Conservation (phyloP, 2,113 vertebrate species). For the Sinocyclocheilus rhinocerous region DNA sequence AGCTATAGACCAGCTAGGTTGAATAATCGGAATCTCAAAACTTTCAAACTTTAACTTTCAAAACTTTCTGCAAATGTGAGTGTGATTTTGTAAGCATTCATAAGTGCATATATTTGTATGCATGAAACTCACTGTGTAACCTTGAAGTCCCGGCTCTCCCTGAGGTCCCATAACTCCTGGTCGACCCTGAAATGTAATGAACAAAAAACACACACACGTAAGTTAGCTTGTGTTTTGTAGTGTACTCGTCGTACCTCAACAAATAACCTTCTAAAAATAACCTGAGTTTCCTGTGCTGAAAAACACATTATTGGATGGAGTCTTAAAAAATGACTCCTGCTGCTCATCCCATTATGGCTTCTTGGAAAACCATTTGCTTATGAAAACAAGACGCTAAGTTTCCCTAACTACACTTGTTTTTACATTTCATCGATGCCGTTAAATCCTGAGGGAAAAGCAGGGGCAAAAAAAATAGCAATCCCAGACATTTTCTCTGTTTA, state of each 20-base stretch:
- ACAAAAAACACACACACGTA: conserved; percentile 57
- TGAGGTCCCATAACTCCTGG: conserved; percentile 85
- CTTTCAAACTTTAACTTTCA: no score
- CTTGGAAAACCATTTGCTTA: neutral
- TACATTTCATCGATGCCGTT: neutral
- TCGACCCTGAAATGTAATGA: conserved; percentile 79
- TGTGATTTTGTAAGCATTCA: neutral
- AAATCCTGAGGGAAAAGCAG: neutral
- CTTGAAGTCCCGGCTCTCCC: conserved; percentile 87
- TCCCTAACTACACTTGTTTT: neutral
- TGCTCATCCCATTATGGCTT: neutral
- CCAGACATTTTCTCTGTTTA: neutral
- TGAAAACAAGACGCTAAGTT: conserved; percentile 21
- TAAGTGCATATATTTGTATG: conserved; percentile 1
- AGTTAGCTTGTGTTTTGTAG: conserved; percentile 45
- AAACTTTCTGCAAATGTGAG: neutral
- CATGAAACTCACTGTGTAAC: conserved; percentile 82
- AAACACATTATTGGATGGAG: neutral
- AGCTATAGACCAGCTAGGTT: no score
- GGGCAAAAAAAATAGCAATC: conserved; percentile 16
- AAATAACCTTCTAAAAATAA: conserved; percentile 54
- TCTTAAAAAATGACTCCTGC: neutral
- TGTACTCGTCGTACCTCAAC: conserved; percentile 15
- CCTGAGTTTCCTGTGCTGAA: neutral
- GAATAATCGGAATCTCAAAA: no score